A percentile compares a stretch with the other conserved stretches of the same genome.
phyloP scores from a whole-genome alignment of 1,140 invertebrate species.

The Argopecten irradians region DNA sequence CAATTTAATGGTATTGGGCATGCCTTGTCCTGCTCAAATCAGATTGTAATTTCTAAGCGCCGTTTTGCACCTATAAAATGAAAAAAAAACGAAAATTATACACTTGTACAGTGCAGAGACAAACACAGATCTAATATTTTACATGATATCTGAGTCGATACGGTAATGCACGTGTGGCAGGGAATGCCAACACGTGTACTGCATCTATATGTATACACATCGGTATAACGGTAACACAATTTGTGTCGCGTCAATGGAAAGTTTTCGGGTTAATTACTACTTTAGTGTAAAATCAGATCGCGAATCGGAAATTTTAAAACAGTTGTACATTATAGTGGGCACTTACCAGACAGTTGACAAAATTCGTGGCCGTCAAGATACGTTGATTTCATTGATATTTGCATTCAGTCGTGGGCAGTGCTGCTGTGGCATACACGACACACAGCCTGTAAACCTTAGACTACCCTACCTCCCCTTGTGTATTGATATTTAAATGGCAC shows the following conservation, averaged over 20 bases:
- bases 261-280: neutral
- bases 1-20: neutral
- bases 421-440: neutral
- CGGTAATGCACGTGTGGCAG: neutral
- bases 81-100: no score
- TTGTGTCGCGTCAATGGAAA: neutral
- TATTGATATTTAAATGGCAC: neutral
- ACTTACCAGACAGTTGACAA: neutral
- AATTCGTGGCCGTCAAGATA: neutral
- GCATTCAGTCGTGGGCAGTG: neutral
- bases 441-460: neutral
- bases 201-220: neutral
- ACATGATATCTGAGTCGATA: neutral
- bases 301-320: neutral
- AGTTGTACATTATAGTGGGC: no score
- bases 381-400: slow-evolving; percentile 13
- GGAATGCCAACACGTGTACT: neutral
- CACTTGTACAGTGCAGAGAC: no score
- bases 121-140: neutral
- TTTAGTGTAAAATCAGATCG: neutral
- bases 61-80: no score
- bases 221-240: neutral
- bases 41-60: neutral
- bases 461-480: neutral
- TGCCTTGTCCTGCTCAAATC: neutral